Base-by-base conservation (phyloP, 2,888 invertebrate genomes). In the Lepeophtheirus nordmannii region DNA sequence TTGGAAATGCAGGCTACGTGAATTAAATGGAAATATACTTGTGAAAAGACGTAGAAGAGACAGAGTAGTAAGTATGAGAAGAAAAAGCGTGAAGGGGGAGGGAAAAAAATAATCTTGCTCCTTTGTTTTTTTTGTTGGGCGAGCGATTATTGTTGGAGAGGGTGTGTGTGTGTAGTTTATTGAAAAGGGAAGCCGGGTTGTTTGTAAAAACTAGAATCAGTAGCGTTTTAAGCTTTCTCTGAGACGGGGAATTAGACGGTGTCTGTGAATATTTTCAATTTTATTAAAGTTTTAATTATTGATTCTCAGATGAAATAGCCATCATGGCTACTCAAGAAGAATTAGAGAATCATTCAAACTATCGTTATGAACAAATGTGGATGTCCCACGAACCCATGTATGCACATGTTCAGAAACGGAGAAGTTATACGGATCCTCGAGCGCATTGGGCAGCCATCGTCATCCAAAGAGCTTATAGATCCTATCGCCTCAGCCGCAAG, bases 401-500 rank as follows among this genome's bases (percentile, higher is more conserved):
- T 23, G 62, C 62, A 1, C n/a, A 14, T 10, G 62, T 62, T n/a
- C 38, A 62, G 10, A 62, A 40, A 41, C 17, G 2, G 10, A 14
- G n/a, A n/a, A 17, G 10, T 22, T 22, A 62, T 40, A 39, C 37
- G 1, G n/a, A 40, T 17, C 17, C 12, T 17, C 10, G 38, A 1
- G 11, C 60, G 10, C 41, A 66, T 41, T 17, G 56, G 39, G 59
- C 60, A n/a, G 66, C 66, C 23, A 46, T 58, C 12, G 41, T 61
- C 9, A 66, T 66, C 39, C 66, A 66, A 37, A 14, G 41, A 10
- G 40, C 59, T n/a, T 66, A 17, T n/a, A n/a, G 66, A 17, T 38
- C 58, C 10, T 66, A 60, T 58, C 22, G 58, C 14, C 60, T 60
- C 1, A 38, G 60, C 2, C 30, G 30, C 10, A 37, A 66, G 7